Evolutionary conservation across 2,888 invertebrate species (phyloP), one percentile per base, ranked within the genome.

Genomic region (Xestia xanthographa): DNA sequence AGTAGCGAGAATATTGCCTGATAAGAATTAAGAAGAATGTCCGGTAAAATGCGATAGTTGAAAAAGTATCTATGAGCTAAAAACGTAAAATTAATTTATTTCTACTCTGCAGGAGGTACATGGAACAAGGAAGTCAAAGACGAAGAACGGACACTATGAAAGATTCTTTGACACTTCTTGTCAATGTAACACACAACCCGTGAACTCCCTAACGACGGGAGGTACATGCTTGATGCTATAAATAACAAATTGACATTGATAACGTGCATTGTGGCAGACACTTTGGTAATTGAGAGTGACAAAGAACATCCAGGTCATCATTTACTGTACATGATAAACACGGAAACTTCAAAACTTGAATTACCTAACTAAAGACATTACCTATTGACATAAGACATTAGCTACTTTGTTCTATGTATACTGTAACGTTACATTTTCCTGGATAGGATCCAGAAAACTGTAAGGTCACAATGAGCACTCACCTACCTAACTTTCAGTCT

Each of bases 271-370:
- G 69, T 69, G 38, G 45, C 63, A 20, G 22, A 60, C 72, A 69
- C 48, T 75, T 84, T 50, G 43, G 20, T 56, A 78, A 81, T 85
- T 81, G 56, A 66, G 50, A 63, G 1, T 66, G 29, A 77, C 45
- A 71, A 80, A 58, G 66, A 66, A 68, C 69, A 66, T 77, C 43
- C 41, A 69, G 50, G 41, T 38, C 58, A 68, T 53, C 63, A n/a
- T n/a, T 56, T 69, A 14, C 26, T 53, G 8, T 34, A 60, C 14
- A 56, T 26, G 38, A 11, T 34, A 58, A 34, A 79, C 53, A 72
- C 22, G 41, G n/a, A 11, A 34, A 50, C n/a, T 43, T 20, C 11
- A 60, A 1, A 34, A 38, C 17, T 34, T 26, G 9, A 60, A 0
- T 20, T n/a, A n/a, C n/a, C n/a, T 1, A 69, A 71, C 66, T 60